Conservation (phyloP, 2,797 vertebrate genomes). For the Spinus pinus region DNA sequence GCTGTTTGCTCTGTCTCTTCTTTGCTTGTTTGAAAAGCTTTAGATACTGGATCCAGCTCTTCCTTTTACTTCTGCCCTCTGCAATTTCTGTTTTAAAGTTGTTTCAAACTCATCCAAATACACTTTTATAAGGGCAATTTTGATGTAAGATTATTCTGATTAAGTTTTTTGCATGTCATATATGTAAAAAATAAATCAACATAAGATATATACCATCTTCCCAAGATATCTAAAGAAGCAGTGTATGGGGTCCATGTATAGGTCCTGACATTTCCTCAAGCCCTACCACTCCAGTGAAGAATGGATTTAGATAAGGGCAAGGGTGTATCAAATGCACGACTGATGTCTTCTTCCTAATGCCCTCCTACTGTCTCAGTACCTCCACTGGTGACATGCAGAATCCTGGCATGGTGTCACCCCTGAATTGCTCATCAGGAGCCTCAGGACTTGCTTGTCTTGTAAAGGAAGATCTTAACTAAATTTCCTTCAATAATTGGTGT, state of each 20-base stretch:
- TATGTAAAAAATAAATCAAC: background rate
- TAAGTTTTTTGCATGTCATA: background rate
- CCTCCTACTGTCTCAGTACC: background rate
- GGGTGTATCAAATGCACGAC: background rate
- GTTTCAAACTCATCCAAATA: background rate
- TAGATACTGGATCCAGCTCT: background rate
- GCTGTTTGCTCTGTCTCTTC: background rate
- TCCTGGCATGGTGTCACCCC: background rate
- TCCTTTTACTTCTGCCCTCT: background rate
- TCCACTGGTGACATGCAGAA: background rate
- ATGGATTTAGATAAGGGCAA: background rate
- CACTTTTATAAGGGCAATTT: background rate
- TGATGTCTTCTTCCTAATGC: background rate
- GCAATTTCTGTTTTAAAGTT: background rate
- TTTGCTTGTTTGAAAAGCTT: background rate
- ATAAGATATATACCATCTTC: background rate
- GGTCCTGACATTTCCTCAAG: background rate
- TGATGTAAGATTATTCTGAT: background rate
- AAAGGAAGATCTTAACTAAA: background rate
- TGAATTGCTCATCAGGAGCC: background rate
- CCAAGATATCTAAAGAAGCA: background rate
- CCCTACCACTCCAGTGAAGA: background rate
- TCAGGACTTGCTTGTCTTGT: background rate
- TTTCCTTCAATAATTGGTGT: background rate
- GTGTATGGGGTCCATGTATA: rapidly evolving